Conservation (phyloP, 1,140 invertebrate species). For the Polypedilum vanderplanki region DNA sequence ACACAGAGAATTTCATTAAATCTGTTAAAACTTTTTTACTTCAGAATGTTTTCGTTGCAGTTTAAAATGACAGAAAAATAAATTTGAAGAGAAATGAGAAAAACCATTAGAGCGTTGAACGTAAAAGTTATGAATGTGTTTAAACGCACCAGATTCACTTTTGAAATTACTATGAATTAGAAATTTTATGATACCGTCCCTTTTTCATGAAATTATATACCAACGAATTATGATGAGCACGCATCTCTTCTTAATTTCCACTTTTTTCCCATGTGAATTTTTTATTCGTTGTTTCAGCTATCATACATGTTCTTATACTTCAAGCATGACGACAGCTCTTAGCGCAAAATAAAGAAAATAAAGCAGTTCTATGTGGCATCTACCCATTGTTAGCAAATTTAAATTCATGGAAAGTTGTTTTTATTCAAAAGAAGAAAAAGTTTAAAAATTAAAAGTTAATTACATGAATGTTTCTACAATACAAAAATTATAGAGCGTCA, state of each 20-base stretch:
- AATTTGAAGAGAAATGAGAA: too few relatives aligned
- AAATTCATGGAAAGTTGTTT: conserved; percentile 10
- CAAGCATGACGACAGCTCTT: neutral
- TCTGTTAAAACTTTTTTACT: too few relatives aligned
- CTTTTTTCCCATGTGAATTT: neutral
- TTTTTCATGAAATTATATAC: neutral
- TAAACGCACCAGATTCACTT: too few relatives aligned
- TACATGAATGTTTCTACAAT: neutral
- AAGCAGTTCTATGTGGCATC: conserved; percentile 1
- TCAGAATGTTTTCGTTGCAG: too few relatives aligned
- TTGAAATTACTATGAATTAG: too few relatives aligned
- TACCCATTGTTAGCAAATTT: neutral
- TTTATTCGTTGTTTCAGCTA: neutral
- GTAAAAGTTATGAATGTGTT: too few relatives aligned
- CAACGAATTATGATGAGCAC: neutral
- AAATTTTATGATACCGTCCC: too few relatives aligned
- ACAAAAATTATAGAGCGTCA: neutral
- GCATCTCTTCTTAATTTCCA: neutral
- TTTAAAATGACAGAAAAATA: too few relatives aligned
- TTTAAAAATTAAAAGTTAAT: neutral
- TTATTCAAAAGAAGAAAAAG: neutral
- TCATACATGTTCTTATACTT: neutral
- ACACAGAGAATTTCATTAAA: too few relatives aligned
- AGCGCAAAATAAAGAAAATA: neutral
- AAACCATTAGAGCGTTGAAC: too few relatives aligned